Base-by-base conservation (phyloP, 2,113 vertebrate species). In the Todiramphus chloris region DNA sequence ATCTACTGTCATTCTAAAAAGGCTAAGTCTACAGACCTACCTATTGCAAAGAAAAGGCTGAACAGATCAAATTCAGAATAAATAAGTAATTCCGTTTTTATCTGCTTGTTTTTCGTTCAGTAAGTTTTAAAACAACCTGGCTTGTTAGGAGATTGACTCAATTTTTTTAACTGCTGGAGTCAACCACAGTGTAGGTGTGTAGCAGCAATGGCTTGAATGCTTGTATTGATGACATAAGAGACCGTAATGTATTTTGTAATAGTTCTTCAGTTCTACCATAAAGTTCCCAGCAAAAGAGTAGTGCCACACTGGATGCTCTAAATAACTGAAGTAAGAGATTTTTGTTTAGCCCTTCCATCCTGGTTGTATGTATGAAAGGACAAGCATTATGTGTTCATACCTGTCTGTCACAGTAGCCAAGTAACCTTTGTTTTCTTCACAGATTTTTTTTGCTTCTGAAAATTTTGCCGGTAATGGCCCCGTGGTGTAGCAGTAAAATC, bases 401-500 rank as follows among this genome's bases (percentile, higher is more conserved):
- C 99, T 99, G 97, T 99, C 98, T 93, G 94, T 87, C 72, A 99
- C 92, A 48, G 99, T 98, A 82, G 98, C 94, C 83, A 99, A 92
- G 50, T 96, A 86, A 20, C 98, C 97, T 43, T 97, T 97, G 58
- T 96, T 97, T n/a, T 73, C 89, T 69, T 92, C 90, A 95, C 99
- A 99, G 21, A 93, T 96, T 56, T 70, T 92, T 67, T 98, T 99
- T 79, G 99, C 99, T 25, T 98, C 98, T 74, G 98, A 66, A 96
- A 99, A 99, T 1, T 98, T 98, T 92, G 97, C 97, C 48, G 94
- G 95, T 58, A 98, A 89, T 16, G 97, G 90, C 87, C 98, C 98
- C 83, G 98, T 96, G 7, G 98, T 98, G 90, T 99, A 99, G 68
- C 99, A 99, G 85, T 98, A 98, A 37, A 97, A 98, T 8, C 98